phyloP scores from a whole-genome alignment of 35 echinoderm and acorn worm species.

The Strongylocentrotus purpuratus region DNA sequence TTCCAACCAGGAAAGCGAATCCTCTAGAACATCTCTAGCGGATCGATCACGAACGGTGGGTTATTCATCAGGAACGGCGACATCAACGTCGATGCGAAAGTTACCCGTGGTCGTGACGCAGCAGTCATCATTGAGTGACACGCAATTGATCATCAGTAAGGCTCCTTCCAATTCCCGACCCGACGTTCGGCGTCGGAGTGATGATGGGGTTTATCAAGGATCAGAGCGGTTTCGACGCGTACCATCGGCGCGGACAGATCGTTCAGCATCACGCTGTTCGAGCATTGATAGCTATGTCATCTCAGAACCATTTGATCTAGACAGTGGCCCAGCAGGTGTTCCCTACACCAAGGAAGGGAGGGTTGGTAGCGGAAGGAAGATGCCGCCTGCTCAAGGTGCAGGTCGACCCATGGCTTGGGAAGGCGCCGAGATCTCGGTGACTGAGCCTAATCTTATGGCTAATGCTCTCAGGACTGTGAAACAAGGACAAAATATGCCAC shows the following conservation, averaged over 20 bases:
- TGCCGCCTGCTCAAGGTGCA: constrained; percentile 17
- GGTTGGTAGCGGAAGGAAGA: background rate
- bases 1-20: background rate
- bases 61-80: background rate
- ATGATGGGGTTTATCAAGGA: background rate
- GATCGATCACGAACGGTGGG: constrained; percentile 11
- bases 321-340: background rate
- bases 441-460: constrained; percentile 52
- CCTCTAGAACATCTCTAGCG: background rate
- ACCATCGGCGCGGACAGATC: background rate
- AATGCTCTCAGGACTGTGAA: constrained; percentile 58
- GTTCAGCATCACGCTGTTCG: constrained; percentile 72
- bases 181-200: constrained; percentile 29
- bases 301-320: constrained; percentile 41
- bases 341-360: constrained; percentile 15
- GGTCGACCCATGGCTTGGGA: constrained; percentile 59
- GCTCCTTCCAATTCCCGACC: background rate
- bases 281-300: constrained; percentile 95
- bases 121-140: background rate
- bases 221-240: background rate
- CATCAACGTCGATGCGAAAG: background rate
- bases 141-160: constrained; percentile 36
- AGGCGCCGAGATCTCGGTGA: constrained; percentile 58
- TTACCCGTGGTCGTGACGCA: background rate
- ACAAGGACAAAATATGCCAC: background rate